A percentile compares a stretch with the other conserved stretches of the same genome.
Evolutionary conservation across 2,888 invertebrate genomes (phyloP).

Genomic region (Desoria tigrina): DNA sequence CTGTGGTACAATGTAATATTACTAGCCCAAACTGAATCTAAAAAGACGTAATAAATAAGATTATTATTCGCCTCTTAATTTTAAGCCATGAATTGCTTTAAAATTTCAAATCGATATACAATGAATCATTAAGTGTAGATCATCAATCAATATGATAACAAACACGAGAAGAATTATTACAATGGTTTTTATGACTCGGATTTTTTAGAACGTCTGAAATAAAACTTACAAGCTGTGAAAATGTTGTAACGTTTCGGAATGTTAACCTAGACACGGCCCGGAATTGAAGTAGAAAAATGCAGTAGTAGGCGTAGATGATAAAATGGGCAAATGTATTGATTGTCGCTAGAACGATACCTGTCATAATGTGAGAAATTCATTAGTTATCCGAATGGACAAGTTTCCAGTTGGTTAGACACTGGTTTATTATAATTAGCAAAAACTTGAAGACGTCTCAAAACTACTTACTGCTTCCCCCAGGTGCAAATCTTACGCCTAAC

Average conservation of each 20-base stretch:
- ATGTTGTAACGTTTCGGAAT: neutral
- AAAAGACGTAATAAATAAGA: neutral
- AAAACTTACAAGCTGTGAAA: slow-evolving; percentile 12
- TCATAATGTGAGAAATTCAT: neutral
- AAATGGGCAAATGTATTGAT: slow-evolving; percentile 12
- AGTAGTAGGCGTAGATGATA: slow-evolving; percentile 8
- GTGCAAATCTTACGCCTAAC: slow-evolving; percentile 8
- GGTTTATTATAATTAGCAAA: neutral
- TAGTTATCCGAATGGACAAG: neutral
- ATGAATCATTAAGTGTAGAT: no score
- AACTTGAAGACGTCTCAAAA: no score
- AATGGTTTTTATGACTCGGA: no score
- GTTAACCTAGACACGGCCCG: neutral
- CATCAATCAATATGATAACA: no score
- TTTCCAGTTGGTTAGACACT: neutral
- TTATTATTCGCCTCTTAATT: no score
- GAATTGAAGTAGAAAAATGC: neutral
- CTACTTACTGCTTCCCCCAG: slow-evolving; percentile 15
- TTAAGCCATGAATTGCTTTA: no score
- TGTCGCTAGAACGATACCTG: slow-evolving; percentile 12
- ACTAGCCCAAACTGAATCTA: slow-evolving; percentile 9
- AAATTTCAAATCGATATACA: no score
- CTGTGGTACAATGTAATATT: slow-evolving; percentile 12
- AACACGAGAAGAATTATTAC: no score
- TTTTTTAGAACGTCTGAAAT: neutral